These are phyloP conservation scores for Ailurus styani DNA, from an alignment of 2,113 vertebrate species.

Conservation along the genomic window DNA sequence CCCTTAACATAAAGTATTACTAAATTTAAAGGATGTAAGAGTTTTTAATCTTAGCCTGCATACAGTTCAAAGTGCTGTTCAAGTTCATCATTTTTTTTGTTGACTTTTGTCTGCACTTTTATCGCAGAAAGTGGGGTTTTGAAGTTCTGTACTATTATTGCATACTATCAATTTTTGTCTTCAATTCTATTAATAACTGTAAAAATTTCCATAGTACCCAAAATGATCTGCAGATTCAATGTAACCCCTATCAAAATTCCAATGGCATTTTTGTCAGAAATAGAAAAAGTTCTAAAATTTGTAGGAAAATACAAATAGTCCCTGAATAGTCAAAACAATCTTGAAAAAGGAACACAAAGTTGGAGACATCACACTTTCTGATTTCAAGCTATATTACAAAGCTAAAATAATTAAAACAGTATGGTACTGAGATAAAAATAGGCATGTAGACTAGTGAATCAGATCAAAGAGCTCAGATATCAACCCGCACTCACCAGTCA, in stretches of 20 bases:
- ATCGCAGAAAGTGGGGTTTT: neutral
- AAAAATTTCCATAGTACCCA: neutral
- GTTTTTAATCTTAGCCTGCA: neutral
- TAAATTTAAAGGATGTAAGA: neutral
- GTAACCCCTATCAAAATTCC: neutral
- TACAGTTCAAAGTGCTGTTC: neutral
- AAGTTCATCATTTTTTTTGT: neutral
- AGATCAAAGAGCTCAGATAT: neutral
- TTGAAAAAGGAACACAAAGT: neutral
- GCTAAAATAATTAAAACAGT: neutral
- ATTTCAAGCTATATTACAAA: neutral
- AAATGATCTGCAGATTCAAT: neutral
- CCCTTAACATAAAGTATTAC: neutral
- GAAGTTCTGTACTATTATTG: neutral
- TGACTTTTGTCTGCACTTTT: neutral
- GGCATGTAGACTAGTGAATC: neutral
- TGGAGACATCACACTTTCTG: neutral
- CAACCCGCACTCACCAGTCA: neutral
- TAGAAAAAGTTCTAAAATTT: neutral
- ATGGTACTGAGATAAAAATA: neutral
- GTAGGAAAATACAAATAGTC: neutral
- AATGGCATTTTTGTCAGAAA: neutral
- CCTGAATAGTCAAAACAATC: neutral
- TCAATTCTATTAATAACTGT: neutral
- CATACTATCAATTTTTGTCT: neutral